Conservation (phyloP, 2,888 invertebrate genomes). For the Tryphoninae sp. region DNA sequence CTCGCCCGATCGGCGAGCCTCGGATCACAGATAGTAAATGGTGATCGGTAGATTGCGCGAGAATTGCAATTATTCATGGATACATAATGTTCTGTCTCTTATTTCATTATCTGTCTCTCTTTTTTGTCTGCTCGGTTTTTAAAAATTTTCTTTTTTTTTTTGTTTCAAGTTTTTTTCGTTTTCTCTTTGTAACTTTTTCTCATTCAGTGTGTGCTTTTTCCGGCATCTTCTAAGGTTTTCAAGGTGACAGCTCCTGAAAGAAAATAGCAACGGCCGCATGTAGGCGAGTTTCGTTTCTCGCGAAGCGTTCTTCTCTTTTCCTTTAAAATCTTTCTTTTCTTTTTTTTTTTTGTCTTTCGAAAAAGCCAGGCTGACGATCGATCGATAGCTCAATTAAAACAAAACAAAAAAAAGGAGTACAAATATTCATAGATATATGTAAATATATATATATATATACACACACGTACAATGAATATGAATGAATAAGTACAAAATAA, state of each 20-base stretch:
- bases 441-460: conserved; percentile 20
- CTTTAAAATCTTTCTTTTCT: conserved; percentile 4
- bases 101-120: conserved; percentile 47
- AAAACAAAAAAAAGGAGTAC: conserved; percentile 59
- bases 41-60: conserved; percentile 79
- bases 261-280: conserved; percentile 77
- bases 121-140: conserved; percentile 35
- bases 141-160: conserved; percentile 36
- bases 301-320: conserved; percentile 42
- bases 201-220: conserved; percentile 69
- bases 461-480: conserved; percentile 52
- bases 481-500: conserved; percentile 67
- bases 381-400: conserved; percentile 35
- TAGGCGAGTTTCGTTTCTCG: conserved; percentile 71
- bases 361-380: conserved; percentile 35
- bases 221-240: conserved; percentile 79
- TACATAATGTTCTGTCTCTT: conserved; percentile 55
- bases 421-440: conserved; percentile 40
- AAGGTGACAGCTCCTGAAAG: conserved; percentile 82
- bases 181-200: conserved; percentile 69
- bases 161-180: conserved; percentile 58
- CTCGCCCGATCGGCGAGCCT: conserved; percentile 76
- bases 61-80: conserved; percentile 68
- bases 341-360: conserved; percentile 34
- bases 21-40: conserved; percentile 80